Percentiles rank a stretch among this genome's conserved stretches.
Conservation (phyloP, 2,888 invertebrate genomes). For the Agrotis puta region DNA sequence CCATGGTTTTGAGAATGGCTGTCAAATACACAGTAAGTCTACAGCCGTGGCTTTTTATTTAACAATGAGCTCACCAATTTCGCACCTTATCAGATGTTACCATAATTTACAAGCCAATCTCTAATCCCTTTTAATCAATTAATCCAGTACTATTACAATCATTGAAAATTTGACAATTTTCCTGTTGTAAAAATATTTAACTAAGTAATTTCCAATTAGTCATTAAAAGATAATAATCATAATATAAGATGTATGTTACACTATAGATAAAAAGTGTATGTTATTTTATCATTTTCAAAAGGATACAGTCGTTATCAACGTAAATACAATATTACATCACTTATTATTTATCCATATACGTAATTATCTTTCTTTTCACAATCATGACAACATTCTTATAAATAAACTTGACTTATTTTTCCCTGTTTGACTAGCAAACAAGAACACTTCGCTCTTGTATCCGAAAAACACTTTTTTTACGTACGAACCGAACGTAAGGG, state of each 20-base stretch:
- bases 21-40: no score
- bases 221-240: slow-evolving; percentile 19
- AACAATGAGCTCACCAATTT: not conserved
- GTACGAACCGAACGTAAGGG: no score
- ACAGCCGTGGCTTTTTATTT: not conserved
- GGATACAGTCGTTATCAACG: slow-evolving; percentile 7
- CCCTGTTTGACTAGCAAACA: slow-evolving; percentile 1
- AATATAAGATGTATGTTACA: no score
- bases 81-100: not conserved
- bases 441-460: not conserved
- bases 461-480: not conserved
- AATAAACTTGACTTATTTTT: slow-evolving; percentile 30
- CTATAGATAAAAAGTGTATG: slow-evolving; percentile 1
- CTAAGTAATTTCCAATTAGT: slow-evolving; percentile 33
- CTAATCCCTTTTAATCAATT: not conserved
- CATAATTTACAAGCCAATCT: not conserved
- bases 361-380: slow-evolving; percentile 30
- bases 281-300: slow-evolving; percentile 6
- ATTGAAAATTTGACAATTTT: not conserved
- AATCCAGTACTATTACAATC: not conserved
- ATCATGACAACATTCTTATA: slow-evolving; percentile 26
- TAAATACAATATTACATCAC: slow-evolving; percentile 46
- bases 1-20: no score
- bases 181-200: slow-evolving; percentile 18
- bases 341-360: slow-evolving; percentile 27